Base-by-base conservation (phyloP, 2,888 invertebrate species). In the Erannis defoliaria region DNA sequence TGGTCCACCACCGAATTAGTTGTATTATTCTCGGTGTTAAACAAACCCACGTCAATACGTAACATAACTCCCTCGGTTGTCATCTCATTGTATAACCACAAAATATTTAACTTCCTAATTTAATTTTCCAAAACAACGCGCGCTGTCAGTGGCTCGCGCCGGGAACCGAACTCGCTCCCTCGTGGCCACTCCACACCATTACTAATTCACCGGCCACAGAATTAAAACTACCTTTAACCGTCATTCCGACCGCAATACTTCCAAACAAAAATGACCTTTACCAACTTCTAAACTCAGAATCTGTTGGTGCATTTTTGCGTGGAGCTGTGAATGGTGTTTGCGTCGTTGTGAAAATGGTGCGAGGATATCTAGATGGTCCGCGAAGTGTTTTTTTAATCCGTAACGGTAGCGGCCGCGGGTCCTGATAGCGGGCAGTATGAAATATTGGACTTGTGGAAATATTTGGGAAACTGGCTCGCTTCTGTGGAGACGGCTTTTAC, bases 381-480 rank as follows among this genome's bases (percentile, higher is more conserved):
- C 79, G 82, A 84, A 88, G 83, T 87, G 84, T 86, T 86, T 89
- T 84, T 90, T 90, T 89, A 90, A 90, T 89, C 88, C 85, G 76
- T 86, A 89, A 89, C 87, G 84, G 87, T 31, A 87, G 37, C 19
- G 71, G 80, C 77, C 74, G 66, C 58, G 69, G 74, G 62, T 55
- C 51, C 83, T 81, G 89, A 90, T 89, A 90, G 82, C 84, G 82
- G 71, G 66, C 75, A 70, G 72, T 84, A 88, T 89, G 89, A 90
- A 82, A 80, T 81, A 89, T 81, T 71, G 79, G 61, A 64, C 62
- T 61, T 66, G 68, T 69, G 71, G 74, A 76, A 75, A 78, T 80
- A 79, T 82, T 82, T 78, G 67, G 79, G 73, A 63, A 72, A 72
- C 66, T 37, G 68, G 3, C 18, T 42, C 31, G 37, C 5, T 35